Evolutionary conservation across 2,113 vertebrate genomes (phyloP).

Genomic region (Hippoglossus stenolepis): DNA sequence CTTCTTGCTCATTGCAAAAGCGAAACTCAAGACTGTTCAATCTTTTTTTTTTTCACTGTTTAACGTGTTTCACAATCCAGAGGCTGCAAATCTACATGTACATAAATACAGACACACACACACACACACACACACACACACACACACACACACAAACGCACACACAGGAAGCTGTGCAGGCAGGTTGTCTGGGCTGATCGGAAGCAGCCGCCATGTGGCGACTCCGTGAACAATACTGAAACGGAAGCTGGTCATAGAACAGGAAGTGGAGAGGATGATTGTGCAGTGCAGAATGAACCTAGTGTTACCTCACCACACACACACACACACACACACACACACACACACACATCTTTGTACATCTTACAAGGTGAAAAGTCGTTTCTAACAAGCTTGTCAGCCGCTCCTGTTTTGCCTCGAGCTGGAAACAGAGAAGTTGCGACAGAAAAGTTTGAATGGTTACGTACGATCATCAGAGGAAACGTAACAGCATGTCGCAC

Average conservation of each 20-base stretch:
- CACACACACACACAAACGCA: conserved; percentile 23
- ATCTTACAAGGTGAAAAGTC: conserved; percentile 7
- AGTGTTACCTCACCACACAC: not conserved
- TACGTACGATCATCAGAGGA: no score
- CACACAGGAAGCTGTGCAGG: conserved; percentile 58
- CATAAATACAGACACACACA: not conserved
- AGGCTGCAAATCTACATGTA: not conserved
- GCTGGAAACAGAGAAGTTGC: no score
- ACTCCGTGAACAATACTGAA: conserved; percentile 70
- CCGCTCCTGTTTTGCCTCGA: not conserved
- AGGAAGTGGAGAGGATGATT: conserved; percentile 72
- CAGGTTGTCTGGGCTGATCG: conserved; percentile 56
- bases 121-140: no score
- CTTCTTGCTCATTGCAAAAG: conserved; percentile 1
- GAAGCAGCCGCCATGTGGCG: conserved; percentile 52
- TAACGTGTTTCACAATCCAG: not conserved
- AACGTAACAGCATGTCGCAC: no score
- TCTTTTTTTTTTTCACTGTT: not conserved
- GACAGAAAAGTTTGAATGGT: no score
- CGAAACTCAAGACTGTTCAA: not conserved
- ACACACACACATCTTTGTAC: not conserved
- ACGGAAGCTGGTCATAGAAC: conserved; percentile 71
- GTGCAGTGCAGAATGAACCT: conserved; percentile 36
- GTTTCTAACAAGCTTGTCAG: not conserved
- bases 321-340: not conserved